phyloP scores from a whole-genome alignment of 2,888 invertebrate species.

The Oegoconia quadripuncta region DNA sequence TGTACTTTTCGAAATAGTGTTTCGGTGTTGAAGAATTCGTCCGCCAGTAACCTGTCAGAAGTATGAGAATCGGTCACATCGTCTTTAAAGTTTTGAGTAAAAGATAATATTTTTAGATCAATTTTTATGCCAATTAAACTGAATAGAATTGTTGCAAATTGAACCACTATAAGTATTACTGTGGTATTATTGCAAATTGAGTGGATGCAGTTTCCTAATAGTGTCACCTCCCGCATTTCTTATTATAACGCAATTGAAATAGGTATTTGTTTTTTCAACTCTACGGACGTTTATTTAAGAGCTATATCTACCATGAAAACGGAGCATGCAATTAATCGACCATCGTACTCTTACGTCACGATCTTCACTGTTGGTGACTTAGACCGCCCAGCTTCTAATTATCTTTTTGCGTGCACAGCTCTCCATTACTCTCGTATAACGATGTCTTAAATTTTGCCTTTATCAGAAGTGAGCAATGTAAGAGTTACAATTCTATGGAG shows the following conservation, averaged over 20 bases:
- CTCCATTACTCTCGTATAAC: constrained; percentile 26
- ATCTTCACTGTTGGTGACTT: constrained; percentile 32
- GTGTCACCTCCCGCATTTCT: constrained; percentile 30
- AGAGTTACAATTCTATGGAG: no score
- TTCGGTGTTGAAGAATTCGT: no score
- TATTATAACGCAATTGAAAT: constrained; percentile 26
- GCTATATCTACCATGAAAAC: constrained; percentile 48
- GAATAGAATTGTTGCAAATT: constrained; percentile 1
- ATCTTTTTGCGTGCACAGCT: constrained; percentile 20
- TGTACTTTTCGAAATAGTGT: no score
- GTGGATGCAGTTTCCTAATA: constrained; percentile 24
- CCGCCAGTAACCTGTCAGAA: no score
- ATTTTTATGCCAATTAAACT: no score
- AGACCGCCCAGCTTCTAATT: constrained; percentile 26
- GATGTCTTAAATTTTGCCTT: background rate
- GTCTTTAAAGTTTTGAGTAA: no score
- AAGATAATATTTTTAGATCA: no score
- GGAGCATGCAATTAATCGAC: constrained; percentile 57
- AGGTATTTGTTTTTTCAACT: constrained; percentile 36
- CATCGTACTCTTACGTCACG: constrained; percentile 53
- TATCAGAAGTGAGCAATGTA: constrained; percentile 28
- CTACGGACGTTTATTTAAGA: constrained; percentile 33
- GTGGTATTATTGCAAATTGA: constrained; percentile 21
- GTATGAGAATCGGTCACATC: no score
- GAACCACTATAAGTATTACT: background rate